Evolutionary conservation across 2,888 invertebrate genomes (phyloP), one percentile per base, ranked within the genome.

Genomic region (Octonoba sinensis): DNA sequence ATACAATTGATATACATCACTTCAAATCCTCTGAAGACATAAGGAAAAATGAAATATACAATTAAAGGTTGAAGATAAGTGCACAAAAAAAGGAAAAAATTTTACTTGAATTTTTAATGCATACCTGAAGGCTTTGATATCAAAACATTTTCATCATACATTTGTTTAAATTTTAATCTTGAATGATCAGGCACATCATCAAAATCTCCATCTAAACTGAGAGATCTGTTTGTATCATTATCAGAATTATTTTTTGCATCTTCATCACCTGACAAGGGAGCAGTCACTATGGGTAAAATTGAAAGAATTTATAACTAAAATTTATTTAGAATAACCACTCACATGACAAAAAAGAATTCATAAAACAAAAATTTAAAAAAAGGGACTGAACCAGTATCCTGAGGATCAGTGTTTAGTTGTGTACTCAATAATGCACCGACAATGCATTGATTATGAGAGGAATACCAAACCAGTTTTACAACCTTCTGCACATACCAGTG

Each of bases 131-230:
- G 20, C 20, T 57, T 57, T 57, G 57, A 20, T 18, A 57, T 24
- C 16, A 65, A 65, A 13, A 36, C 20, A 22, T 20, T 47, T 49
- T 65, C 65, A 47, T 65, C 49, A 22, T 18, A 6, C 47, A 15
- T 65, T 8, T 64, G 18, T 15, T 49, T 22, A 49, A 65, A 65
- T 47, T 65, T 65, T 13, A 20, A 18, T 15, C 13, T 24, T 18
- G 88, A 87, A 83, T 88, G 88, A 8, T 87, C 87, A 1, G 86
- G 85, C 44, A 87, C 86, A 86, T 85, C 47, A 88, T 86, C 44
- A 85, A 82, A 60, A 59, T 85, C 82, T 84, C 86, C 70, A 62
- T 83, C 70, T 49, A 74, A 54, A 46, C 47, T 74, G 47, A 73
- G 13, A 36, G 69, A 73, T 60, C 59, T 24, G 36, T 73, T 62